Conservation (phyloP, 2,888 invertebrate genomes). For the Chrysina gloriosa region DNA sequence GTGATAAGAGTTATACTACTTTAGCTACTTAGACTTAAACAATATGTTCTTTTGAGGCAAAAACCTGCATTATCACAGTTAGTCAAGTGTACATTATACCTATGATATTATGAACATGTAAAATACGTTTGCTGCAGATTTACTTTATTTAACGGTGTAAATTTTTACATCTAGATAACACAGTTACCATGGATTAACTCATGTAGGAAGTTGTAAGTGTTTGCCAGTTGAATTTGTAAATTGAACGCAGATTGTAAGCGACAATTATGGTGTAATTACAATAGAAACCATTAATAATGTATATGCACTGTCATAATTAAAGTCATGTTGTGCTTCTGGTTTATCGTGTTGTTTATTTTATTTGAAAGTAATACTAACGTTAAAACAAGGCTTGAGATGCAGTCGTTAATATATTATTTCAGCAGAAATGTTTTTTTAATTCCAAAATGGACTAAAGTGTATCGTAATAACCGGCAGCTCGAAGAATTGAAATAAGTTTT, state of each 20-base stretch:
- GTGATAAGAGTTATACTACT: no score
- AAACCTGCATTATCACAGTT: no score
- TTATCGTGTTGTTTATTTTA: background rate
- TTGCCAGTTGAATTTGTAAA: conserved; percentile 8
- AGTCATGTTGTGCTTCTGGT: conserved; percentile 4
- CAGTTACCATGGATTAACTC: conserved; percentile 9
- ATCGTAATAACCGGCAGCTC: no score
- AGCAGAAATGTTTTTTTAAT: no score
- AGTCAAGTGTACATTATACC: no score
- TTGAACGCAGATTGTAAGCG: background rate
- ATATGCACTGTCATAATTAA: conserved; percentile 9
- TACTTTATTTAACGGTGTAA: no score
- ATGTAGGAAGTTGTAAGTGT: conserved; percentile 5
- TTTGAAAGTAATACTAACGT: background rate
- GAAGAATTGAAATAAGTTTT: no score
- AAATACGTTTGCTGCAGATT: no score
- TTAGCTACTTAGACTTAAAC: no score
- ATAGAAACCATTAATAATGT: conserved; percentile 11
- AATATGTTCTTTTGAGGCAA: no score
- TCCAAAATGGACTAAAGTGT: no score
- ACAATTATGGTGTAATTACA: conserved; percentile 13
- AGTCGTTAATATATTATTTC: background rate
- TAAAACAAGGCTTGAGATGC: background rate
- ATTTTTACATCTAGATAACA: background rate
- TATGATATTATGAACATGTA: no score